phyloP scores from a whole-genome alignment of 37 sponge, comb jelly and placozoan genomes.

The Spongilla lacustris region DNA sequence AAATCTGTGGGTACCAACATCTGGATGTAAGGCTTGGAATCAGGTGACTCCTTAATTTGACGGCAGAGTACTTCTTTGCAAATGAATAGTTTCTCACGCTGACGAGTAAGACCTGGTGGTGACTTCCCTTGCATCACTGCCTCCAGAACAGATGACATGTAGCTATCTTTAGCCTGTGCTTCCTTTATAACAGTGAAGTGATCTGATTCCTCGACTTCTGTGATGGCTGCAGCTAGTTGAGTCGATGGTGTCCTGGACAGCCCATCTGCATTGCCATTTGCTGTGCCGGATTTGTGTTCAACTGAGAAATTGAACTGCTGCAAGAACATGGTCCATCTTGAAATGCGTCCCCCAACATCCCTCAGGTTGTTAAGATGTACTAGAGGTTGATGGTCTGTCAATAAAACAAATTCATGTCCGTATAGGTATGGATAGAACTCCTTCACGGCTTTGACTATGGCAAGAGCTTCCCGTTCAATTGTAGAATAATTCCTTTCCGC shows the following conservation, averaged over 20 bases:
- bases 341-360: constrained; percentile 4
- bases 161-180: not conserved
- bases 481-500: constrained; percentile 47
- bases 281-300: constrained; percentile 6
- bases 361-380: constrained; percentile 18
- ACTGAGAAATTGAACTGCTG: constrained; percentile 6
- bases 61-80: not conserved
- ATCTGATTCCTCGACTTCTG: not conserved
- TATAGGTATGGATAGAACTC: constrained; percentile 36
- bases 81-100: not conserved
- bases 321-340: constrained; percentile 8
- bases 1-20: constrained; percentile 3
- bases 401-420: not conserved
- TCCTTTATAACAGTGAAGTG: not conserved
- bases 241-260: not conserved
- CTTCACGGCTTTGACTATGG: constrained; percentile 24
- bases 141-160: not conserved
- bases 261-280: constrained; percentile 15
- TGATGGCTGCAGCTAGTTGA: not conserved
- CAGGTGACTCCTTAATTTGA: not conserved
- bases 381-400: constrained; percentile 34
- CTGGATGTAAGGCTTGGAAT: constrained; percentile 7
- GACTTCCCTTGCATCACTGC: not conserved
- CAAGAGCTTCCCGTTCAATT: constrained; percentile 33
- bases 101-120: constrained; percentile 5